phyloP scores from a whole-genome alignment of 1,140 invertebrate species.

The Zaprionus ornatus region DNA sequence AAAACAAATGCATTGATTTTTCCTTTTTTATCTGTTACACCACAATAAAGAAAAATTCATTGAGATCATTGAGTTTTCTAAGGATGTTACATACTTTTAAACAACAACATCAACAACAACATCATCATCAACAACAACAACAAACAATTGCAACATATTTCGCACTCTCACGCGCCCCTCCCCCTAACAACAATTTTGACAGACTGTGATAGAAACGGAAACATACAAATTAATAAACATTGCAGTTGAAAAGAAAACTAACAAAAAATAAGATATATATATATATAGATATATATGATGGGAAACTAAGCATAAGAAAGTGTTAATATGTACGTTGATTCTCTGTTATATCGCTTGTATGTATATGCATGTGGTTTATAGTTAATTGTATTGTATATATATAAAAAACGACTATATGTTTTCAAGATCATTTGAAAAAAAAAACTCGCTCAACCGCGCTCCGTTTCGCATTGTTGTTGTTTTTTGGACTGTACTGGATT shows the following conservation, averaged over 20 bases:
- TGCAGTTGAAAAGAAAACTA: constrained; percentile 2
- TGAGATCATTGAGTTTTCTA: constrained; percentile 79
- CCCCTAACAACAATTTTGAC: constrained; percentile 10
- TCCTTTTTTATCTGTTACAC: constrained; percentile 43
- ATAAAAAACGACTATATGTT: constrained; percentile 81
- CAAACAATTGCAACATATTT: constrained; percentile 51
- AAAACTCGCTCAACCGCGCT: constrained; percentile 66
- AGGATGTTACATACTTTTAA: constrained; percentile 62
- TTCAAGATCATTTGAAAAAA: constrained; percentile 83
- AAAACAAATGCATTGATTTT: constrained; percentile 34
- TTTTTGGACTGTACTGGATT: constrained; percentile 41
- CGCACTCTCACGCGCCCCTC: constrained; percentile 59
- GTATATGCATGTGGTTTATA: constrained; percentile 25
- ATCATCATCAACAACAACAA: constrained; percentile 15
- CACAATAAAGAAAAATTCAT: constrained; percentile 77
- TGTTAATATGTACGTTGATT: constrained; percentile 61
- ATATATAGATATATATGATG: constrained; percentile 22
- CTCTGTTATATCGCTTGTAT: constrained; percentile 35
- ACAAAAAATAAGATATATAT: constrained; percentile 9
- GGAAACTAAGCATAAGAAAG: constrained; percentile 57
- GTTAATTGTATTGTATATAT: constrained; percentile 46
- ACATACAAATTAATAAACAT: constrained; percentile 29
- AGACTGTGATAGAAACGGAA: constrained; percentile 9
- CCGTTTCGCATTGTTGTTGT: constrained; percentile 3
- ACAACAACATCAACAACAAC: constrained; percentile 34